phyloP scores from a whole-genome alignment of 2,888 invertebrate species.

The Dendrolimus pini region DNA sequence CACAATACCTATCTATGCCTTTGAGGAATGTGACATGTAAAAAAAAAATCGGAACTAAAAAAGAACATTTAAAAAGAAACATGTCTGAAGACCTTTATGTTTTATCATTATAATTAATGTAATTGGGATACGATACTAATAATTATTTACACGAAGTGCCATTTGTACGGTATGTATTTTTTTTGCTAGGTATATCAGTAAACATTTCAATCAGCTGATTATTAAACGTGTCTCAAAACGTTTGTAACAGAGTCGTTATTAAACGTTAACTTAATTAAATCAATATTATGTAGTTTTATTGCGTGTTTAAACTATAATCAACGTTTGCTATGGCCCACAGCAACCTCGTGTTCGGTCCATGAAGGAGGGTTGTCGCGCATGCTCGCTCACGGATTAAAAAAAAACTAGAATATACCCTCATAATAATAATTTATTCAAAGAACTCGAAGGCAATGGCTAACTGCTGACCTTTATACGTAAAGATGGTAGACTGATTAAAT shows the following conservation, averaged over 20 bases:
- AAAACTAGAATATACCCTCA: background rate
- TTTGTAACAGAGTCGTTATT: too few relatives aligned
- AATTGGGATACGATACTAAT: background rate
- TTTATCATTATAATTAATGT: too few relatives aligned
- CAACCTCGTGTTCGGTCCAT: conserved; percentile 23
- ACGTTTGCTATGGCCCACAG: background rate
- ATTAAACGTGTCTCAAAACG: too few relatives aligned
- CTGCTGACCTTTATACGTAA: background rate
- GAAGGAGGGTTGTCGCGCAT: conserved; percentile 3
- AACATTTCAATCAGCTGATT: too few relatives aligned
- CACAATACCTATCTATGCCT: too few relatives aligned
- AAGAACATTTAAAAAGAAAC: too few relatives aligned
- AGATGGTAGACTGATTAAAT: background rate
- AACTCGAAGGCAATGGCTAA: background rate
- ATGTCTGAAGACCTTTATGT: too few relatives aligned
- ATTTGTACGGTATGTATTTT: too few relatives aligned
- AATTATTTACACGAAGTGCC: background rate
- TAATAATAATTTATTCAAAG: background rate
- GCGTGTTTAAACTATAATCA: background rate
- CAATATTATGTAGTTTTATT: background rate
- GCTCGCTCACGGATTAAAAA: background rate
- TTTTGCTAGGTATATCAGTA: too few relatives aligned
- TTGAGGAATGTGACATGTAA: too few relatives aligned
- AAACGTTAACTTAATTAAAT: background rate
- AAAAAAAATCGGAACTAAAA: too few relatives aligned